Evolutionary conservation across 2,113 vertebrate genomes (phyloP).

Genomic region (Myotis yumanensis): DNA sequence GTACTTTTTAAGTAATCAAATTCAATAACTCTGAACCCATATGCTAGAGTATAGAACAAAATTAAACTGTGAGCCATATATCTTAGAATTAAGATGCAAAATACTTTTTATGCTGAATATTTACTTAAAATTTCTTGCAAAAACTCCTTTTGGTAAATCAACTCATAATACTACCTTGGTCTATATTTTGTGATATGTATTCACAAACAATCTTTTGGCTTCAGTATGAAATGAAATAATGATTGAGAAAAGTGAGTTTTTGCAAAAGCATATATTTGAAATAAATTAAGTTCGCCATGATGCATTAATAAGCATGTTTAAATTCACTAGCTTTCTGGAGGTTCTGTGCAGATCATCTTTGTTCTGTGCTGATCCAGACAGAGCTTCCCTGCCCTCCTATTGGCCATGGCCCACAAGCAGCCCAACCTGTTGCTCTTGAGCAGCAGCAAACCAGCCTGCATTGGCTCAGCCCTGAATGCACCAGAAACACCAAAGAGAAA

Average conservation of each 20-base stretch:
- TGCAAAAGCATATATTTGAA: neutral
- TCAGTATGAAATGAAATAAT: neutral
- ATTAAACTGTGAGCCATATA: neutral
- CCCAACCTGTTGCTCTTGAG: no score
- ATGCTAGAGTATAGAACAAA: neutral
- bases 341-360: fast-evolving
- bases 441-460: fast-evolving
- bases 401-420: fast-evolving
- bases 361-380: fast-evolving
- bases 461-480: fast-evolving
- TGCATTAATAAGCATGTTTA: neutral
- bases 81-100: neutral
- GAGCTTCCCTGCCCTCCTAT: fast-evolving
- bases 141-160: neutral
- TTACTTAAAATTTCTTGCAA: neutral
- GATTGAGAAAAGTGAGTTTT: neutral
- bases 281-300: neutral
- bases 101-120: neutral
- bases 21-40: neutral
- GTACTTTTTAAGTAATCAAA: neutral
- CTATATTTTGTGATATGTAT: neutral
- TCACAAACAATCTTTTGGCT: neutral
- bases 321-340: neutral
- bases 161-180: neutral
- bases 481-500: neutral